These are phyloP conservation scores for Onchidella celtica DNA, from an alignment of 2,888 invertebrate species.

Conservation along the genomic window DNA sequence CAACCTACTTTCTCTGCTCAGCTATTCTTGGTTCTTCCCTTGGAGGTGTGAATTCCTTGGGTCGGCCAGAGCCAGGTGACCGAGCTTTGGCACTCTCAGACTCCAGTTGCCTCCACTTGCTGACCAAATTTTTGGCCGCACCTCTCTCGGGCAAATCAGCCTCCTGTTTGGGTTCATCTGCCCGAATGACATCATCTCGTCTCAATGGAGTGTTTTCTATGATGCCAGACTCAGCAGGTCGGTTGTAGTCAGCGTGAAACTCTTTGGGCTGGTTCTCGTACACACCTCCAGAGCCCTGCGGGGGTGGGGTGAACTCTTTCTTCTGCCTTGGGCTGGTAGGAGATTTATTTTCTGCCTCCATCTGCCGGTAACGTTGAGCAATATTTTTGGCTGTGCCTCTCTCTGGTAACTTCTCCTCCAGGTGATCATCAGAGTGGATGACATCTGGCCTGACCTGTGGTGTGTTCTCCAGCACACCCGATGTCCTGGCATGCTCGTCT, in stretches of 20 bases:
- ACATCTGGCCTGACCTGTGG: constrained; percentile 64
- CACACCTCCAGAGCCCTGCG: constrained; percentile 63
- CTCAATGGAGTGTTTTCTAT: constrained; percentile 70
- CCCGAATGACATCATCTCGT: constrained; percentile 81
- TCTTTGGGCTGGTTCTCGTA: constrained; percentile 67
- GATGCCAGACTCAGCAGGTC: constrained; percentile 61
- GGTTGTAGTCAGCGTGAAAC: constrained; percentile 56
- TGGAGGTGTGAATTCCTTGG: constrained; percentile 74
- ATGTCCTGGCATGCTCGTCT: constrained; percentile 52
- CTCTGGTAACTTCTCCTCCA: constrained; percentile 68
- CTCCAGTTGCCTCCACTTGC: constrained; percentile 92
- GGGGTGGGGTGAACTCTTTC: constrained; percentile 68
- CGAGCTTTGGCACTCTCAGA: constrained; percentile 61
- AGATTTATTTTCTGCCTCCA: constrained; percentile 57
- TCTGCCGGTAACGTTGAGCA: constrained; percentile 67
- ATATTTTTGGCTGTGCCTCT: constrained; percentile 67
- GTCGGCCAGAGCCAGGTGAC: constrained; percentile 61
- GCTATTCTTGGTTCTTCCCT: constrained; percentile 63
- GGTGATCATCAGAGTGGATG: constrained; percentile 57
- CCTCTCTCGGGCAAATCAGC: constrained; percentile 83
- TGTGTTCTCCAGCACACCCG: constrained; percentile 67
- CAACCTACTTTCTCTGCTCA: constrained; percentile 44
- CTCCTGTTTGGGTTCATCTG: constrained; percentile 64
- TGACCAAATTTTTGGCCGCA: constrained; percentile 90
- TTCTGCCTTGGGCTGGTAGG: constrained; percentile 54